Evolutionary conservation across 2,797 vertebrate genomes (phyloP).

Genomic region (Sebastes minor): DNA sequence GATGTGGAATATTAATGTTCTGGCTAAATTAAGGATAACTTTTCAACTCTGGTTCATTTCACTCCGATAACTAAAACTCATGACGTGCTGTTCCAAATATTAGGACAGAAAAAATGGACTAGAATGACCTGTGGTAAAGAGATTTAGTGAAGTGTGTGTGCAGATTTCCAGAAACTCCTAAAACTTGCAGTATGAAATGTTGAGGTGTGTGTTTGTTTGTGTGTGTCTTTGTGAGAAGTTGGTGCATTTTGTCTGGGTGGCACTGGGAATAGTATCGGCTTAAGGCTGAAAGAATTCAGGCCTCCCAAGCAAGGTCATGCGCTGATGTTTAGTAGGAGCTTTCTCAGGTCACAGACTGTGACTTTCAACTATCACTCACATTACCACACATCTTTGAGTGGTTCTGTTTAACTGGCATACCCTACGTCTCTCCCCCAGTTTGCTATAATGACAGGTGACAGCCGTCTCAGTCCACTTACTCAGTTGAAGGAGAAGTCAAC

Average conservation of each 20-base stretch:
- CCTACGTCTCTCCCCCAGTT: conserved; percentile 67
- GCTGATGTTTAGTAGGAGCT: conserved; percentile 82
- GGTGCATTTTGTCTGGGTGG: conserved; percentile 60
- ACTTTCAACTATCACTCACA: conserved; percentile 78
- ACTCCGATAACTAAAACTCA: conserved; percentile 32
- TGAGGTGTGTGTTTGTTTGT: conserved; percentile 21
- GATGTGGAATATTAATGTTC: conserved; percentile 52
- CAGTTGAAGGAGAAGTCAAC: conserved; percentile 58
- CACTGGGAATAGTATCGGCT: conserved; percentile 78
- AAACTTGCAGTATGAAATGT: conserved; percentile 38
- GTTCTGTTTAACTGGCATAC: conserved; percentile 60
- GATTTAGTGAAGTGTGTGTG: conserved; percentile 27
- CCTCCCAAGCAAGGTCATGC: conserved; percentile 80
- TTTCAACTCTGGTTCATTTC: conserved; percentile 42
- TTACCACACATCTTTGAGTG: conserved; percentile 66
- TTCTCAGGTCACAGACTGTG: conserved; percentile 77
- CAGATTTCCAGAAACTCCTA: conserved; percentile 45
- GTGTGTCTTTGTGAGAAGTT: conserved; percentile 54
- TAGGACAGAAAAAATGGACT: conserved; percentile 23
- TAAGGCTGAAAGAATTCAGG: conserved; percentile 78
- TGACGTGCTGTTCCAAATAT: conserved; percentile 29
- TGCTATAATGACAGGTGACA: conserved; percentile 73
- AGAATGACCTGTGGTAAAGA: conserved; percentile 32
- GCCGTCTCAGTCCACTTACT: conserved; percentile 62
- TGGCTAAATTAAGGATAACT: conserved; percentile 22